Percentiles rank a stretch among this genome's conserved stretches.
Evolutionary conservation across 2,888 invertebrate species (phyloP).

Genomic region (Dascillus cervinus): DNA sequence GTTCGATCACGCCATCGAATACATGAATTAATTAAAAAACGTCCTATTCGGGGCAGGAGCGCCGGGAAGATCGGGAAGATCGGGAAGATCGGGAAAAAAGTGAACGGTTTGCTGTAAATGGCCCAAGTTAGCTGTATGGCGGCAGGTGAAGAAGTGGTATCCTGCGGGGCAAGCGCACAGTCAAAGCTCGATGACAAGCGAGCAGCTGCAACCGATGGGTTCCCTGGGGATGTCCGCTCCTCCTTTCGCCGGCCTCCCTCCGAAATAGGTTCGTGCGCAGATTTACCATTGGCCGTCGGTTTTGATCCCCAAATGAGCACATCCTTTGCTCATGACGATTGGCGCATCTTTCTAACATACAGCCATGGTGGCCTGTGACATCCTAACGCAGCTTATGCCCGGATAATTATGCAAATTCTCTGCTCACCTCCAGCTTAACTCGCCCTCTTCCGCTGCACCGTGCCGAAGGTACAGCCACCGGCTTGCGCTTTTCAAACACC

Average conservation of each 20-base stretch:
- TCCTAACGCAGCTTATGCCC: conserved; percentile 19
- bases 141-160: conserved; percentile 37
- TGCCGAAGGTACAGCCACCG: conserved; percentile 17
- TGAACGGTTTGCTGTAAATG: conserved; percentile 7
- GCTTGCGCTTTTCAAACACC: conserved; percentile 37
- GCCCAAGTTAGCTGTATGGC: conserved; percentile 9
- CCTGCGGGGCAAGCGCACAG: conserved; percentile 28
- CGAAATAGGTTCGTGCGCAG: conserved; percentile 18
- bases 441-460: conserved; percentile 20
- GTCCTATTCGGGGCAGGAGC: too few species aligned
- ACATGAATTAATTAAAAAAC: too few species aligned
- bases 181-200: conserved; percentile 21
- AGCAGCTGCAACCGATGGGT: conserved; percentile 22
- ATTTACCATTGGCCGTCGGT: conserved; percentile 19
- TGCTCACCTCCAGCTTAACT: conserved; percentile 33
- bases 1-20: too few species aligned
- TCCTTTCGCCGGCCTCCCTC: conserved; percentile 21
- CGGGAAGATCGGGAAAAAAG: too few species aligned
- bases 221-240: conserved; percentile 23
- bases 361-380: conserved; percentile 26
- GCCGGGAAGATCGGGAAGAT: too few species aligned
- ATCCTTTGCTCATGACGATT: conserved; percentile 21
- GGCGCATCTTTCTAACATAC: conserved; percentile 23
- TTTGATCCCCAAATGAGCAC: conserved; percentile 24
- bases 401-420: conserved; percentile 37